Evolutionary conservation across 2,888 invertebrate genomes (phyloP).

Genomic region (Corbicula japonica): DNA sequence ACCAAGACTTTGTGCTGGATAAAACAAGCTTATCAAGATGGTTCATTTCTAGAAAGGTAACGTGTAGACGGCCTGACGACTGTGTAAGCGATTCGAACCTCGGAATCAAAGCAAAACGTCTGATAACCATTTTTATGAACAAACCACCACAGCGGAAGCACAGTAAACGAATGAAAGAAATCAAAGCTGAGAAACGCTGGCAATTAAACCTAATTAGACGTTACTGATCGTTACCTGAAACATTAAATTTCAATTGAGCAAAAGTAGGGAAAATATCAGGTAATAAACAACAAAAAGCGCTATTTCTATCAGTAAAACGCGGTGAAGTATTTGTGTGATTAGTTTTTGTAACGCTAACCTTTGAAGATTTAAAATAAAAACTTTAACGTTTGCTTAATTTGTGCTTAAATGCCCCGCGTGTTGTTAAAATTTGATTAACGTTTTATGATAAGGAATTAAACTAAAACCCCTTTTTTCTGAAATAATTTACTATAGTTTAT

Average conservation of each 20-base stretch:
- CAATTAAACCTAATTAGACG: constrained; percentile 41
- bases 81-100: constrained; percentile 27
- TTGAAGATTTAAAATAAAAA: too few relatives aligned
- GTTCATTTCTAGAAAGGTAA: too few relatives aligned
- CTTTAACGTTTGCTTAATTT: too few relatives aligned
- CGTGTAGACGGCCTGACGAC: constrained; percentile 11
- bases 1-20: too few relatives aligned
- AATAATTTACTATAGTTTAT: too few relatives aligned
- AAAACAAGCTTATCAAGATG: too few relatives aligned
- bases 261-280: constrained; percentile 13
- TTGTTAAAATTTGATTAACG: neutral
- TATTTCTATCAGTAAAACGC: too few relatives aligned
- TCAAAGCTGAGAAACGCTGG: constrained; percentile 27
- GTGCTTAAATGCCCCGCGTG: too few relatives aligned
- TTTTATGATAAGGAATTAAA: neutral
- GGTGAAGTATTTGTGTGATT: too few relatives aligned
- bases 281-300: constrained; percentile 15
- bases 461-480: too few relatives aligned
- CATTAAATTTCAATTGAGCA: constrained; percentile 28
- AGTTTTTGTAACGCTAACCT: too few relatives aligned
- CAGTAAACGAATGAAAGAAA: constrained; percentile 19
- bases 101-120: constrained; percentile 14
- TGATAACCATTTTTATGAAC: constrained; percentile 24
- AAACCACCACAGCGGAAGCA: constrained; percentile 10
- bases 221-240: constrained; percentile 32